These are phyloP conservation scores for Hydriomena furcata DNA, from an alignment of 2,888 invertebrate genomes.

Conservation along the genomic window DNA sequence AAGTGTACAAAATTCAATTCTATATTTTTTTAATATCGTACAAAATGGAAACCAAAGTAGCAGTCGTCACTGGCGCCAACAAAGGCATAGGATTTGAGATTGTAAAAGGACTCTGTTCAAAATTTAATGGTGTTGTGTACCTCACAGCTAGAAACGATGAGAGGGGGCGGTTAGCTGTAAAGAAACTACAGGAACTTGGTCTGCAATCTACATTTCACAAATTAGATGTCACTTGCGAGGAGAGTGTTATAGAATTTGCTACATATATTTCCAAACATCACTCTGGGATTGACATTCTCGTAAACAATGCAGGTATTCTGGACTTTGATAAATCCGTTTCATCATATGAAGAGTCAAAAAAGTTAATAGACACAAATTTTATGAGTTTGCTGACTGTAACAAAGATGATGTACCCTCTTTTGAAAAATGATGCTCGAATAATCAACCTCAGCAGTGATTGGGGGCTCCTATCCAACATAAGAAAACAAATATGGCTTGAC, in stretches of 20 bases:
- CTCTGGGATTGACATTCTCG: conserved; percentile 88
- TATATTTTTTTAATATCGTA: conserved; percentile 41
- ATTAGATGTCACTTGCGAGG: conserved; percentile 86
- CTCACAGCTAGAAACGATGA: conserved; percentile 87
- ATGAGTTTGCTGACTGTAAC: conserved; percentile 86
- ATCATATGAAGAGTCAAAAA: conserved; percentile 87
- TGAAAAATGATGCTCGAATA: conserved; percentile 87
- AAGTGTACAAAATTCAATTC: conserved; percentile 27
- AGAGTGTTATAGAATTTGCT: conserved; percentile 84
- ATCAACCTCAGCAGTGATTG: conserved; percentile 88
- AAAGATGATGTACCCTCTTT: conserved; percentile 86
- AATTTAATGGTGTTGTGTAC: conserved; percentile 88
- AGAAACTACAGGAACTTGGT: conserved; percentile 83
- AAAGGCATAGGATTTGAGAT: conserved; percentile 78
- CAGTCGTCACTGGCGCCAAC: conserved; percentile 76
- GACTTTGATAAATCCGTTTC: conserved; percentile 86
- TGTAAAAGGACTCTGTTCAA: conserved; percentile 84
- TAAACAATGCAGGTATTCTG: conserved; percentile 91
- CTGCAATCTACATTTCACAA: conserved; percentile 86
- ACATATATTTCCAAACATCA: conserved; percentile 84
- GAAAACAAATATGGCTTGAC: conserved; percentile 74
- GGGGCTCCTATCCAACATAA: conserved; percentile 78
- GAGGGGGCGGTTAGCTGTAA: conserved; percentile 85
- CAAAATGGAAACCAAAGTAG: conserved; percentile 81
- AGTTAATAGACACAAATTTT: conserved; percentile 88